Conservation (phyloP, 2,113 vertebrate species). For the Lepidiolamprologus cunningtoni region DNA sequence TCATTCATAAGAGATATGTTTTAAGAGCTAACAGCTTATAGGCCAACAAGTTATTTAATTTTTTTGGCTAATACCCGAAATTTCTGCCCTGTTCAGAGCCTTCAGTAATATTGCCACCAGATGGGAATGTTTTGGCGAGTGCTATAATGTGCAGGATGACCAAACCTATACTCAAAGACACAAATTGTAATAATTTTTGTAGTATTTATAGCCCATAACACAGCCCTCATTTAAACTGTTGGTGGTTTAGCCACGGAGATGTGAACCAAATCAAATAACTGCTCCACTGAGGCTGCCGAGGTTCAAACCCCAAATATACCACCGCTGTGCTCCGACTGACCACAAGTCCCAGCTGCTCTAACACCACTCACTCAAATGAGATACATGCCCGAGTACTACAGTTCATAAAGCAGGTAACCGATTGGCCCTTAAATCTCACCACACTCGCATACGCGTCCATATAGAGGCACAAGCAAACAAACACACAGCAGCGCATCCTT, state of each 20-base stretch:
- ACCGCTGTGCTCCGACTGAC: constrained; percentile 1
- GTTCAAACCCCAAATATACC: constrained; percentile 47
- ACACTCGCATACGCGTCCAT: neutral
- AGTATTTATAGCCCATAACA: neutral
- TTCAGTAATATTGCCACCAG: neutral
- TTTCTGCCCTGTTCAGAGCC: neutral
- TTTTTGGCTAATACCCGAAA: neutral
- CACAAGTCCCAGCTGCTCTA: constrained; percentile 42
- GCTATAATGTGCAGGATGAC: neutral
- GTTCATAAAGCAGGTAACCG: constrained; percentile 3
- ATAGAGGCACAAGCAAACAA: neutral
- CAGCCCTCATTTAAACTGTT: constrained; percentile 1
- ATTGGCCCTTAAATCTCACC: constrained; percentile 9
- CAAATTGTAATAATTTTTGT: neutral
- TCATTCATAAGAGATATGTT: neutral
- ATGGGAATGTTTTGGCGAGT: neutral
- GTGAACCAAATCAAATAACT: constrained; percentile 37
- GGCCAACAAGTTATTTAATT: neutral
- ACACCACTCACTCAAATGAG: neutral
- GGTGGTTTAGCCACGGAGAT: constrained; percentile 29
- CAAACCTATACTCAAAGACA: neutral
- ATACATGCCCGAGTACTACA: neutral
- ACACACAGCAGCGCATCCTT: neutral
- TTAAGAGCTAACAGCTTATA: neutral
- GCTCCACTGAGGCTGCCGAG: constrained; percentile 34